Evolutionary conservation across 2,888 invertebrate species (phyloP), one percentile per base, ranked within the genome.

Genomic region (Xestobium rufovillosum): DNA sequence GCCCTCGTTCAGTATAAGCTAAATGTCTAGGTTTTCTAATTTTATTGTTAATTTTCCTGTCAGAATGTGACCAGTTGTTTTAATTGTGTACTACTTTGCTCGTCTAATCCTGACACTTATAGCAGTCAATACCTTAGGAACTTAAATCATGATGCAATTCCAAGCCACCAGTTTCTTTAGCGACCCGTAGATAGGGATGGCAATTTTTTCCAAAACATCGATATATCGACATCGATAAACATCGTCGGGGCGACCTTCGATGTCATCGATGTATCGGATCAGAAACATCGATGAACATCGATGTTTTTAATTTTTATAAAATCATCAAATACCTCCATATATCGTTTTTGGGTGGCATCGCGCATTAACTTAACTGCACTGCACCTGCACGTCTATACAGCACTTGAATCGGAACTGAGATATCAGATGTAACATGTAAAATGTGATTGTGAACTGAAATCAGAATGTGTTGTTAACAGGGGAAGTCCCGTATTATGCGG

Each of bases 1-100:
- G 36, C 14, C 38, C 34, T 29, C 36, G 34, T 40, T 52, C 47
- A 41, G 40, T 26, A 39, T 41, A n/a, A n/a, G n/a, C n/a, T n/a
- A n/a, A n/a, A n/a, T n/a, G n/a, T n/a, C n/a, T n/a, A n/a, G n/a
- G n/a, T n/a, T n/a, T n/a, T n/a, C n/a, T n/a, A n/a, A n/a, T n/a
- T n/a, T n/a, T n/a, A n/a, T n/a, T n/a, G n/a, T n/a, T n/a, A n/a
- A n/a, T n/a, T 31, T 34, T 42, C 14, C 40, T 25, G 14, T 30
- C 1, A 11, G 29, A 41, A 28, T 14, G 3, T 32, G 11, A 42
- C 31, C 13, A 42, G 8, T 4, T 15, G 6, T 28, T 37, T 30
- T 31, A 26, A 15, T 28, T 31, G 36, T 23, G 37, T 14, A 23
- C 27, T 17, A 4, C 14, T 14, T 14, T 29, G 13, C 14, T 23